Base-by-base conservation (phyloP, 1,140 invertebrate genomes). In the Drosophila kikkawai region DNA sequence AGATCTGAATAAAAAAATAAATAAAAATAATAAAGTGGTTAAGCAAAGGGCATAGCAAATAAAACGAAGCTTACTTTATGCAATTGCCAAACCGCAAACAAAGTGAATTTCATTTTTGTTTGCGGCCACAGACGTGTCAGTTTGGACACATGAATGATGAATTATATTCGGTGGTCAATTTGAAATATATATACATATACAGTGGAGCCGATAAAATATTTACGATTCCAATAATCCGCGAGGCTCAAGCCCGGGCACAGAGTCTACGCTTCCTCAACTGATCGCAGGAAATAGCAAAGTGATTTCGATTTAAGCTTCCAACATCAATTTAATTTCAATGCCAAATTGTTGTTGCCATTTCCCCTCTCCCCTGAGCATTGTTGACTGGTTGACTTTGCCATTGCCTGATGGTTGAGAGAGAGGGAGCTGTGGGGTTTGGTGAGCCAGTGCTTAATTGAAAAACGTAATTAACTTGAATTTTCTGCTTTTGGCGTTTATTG, bases 401-500 rank as follows among this genome's bases (percentile, higher is more conserved):
- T 17, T 41, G 22, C 45, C 26, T 4, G 41, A 60, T 53, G 51
- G 19, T 6, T 51, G 47, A 53, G 17, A 26, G 17, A 26, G 37
- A 11, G 26, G 48, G 15, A 50, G 48, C 15, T 29, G 8, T 2
- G 48, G 48, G 39, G 51, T 4, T 34, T 26, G 69, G 64, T 63
- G 66, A 70, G 82, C 85, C 70, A 73, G 70, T 60, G 85, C 85
- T 88, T 88, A 88, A 88, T 88, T 85, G 85, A 88, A 88, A 88
- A 88, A 88, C 84, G 84, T 88, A 88, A 88, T 88, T 88, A 88
- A 88, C 84, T 88, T 81, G 81, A 83, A 88, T 88, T 88, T 90
- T 90, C 84, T 88, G 84, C 84, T 88, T 84, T 88, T 88, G 85
- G 84, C 84, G 78, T 85, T 90, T 85, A 88, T 88, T 90, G 84